Conservation (phyloP, 2,888 invertebrate species). For the Temnothorax unifasciatus region DNA sequence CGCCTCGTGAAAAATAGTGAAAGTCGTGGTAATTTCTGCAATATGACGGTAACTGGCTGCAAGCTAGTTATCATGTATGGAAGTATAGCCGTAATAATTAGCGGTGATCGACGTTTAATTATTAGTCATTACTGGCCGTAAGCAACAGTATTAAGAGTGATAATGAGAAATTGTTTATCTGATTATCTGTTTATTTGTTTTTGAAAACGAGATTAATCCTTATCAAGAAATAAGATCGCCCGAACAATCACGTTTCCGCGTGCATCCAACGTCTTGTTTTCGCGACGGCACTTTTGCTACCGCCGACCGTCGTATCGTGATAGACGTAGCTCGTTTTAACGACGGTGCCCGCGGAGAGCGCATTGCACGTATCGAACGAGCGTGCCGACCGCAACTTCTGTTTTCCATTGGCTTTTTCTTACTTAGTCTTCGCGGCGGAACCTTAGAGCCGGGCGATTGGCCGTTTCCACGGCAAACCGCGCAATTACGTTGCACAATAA, state of each 20-base stretch:
- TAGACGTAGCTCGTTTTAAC: constrained; percentile 26
- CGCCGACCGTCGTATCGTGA: not conserved
- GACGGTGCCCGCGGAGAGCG: constrained; percentile 22
- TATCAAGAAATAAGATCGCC: not conserved
- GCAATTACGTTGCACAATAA: constrained; percentile 82
- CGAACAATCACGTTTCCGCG: not conserved
- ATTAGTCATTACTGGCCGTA: not conserved
- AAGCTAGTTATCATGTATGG: not conserved
- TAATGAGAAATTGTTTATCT: constrained; percentile 4
- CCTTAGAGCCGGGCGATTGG: constrained; percentile 71
- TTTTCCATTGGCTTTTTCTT: constrained; percentile 77
- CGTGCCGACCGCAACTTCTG: constrained; percentile 73
- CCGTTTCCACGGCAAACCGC: constrained; percentile 77
- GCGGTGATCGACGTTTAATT: constrained; percentile 22
- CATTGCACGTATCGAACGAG: constrained; percentile 60
- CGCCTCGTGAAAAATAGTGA: constrained; percentile 47
- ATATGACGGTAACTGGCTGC: constrained; percentile 11
- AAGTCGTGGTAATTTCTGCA: constrained; percentile 50
- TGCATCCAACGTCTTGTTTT: not conserved
- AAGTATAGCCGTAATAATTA: constrained; percentile 4
- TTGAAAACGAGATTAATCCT: not conserved
- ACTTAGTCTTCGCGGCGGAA: constrained; percentile 69
- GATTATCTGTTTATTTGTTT: not conserved
- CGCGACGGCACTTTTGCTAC: constrained; percentile 13
- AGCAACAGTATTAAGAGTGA: not conserved